phyloP scores from a whole-genome alignment of 2,113 vertebrate species.

The Salvelinus fontinalis region DNA sequence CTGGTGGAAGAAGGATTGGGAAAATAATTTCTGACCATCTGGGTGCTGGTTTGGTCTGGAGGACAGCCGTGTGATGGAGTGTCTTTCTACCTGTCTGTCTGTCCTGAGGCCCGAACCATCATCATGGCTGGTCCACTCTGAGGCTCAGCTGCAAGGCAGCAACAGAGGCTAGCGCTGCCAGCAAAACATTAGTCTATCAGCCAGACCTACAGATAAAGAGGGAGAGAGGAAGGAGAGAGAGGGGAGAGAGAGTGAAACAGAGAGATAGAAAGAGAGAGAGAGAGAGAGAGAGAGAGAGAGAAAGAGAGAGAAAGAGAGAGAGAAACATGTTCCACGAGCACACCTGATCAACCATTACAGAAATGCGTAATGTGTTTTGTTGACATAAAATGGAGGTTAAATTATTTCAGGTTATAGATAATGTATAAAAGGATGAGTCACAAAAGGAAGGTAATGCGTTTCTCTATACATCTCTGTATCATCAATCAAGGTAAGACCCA shows the following conservation, averaged over 20 bases:
- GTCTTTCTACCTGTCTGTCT: no score
- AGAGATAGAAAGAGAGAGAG: not conserved
- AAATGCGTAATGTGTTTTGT: not conserved
- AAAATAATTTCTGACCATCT: constrained; percentile 68
- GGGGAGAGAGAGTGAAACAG: not conserved
- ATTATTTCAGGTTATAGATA: no score
- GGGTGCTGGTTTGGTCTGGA: constrained; percentile 65
- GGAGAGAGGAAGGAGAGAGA: not conserved
- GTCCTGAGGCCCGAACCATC: not conserved
- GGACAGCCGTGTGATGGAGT: constrained; percentile 37
- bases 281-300: no score
- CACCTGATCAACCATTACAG: not conserved
- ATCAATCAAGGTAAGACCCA: no score
- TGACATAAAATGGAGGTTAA: not conserved
- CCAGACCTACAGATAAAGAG: not conserved
- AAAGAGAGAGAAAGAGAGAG: no score
- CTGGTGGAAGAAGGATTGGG: constrained; percentile 56
- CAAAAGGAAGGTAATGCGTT: not conserved
- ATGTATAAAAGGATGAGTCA: no score
- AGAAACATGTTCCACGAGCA: not conserved
- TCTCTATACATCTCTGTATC: not conserved
- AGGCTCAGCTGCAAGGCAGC: not conserved
- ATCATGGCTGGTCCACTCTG: not conserved
- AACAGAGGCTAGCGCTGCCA: not conserved
- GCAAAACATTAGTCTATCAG: not conserved